Evolutionary conservation across 2,113 vertebrate genomes (phyloP).

Genomic region (Megaptera novaeangliae): DNA sequence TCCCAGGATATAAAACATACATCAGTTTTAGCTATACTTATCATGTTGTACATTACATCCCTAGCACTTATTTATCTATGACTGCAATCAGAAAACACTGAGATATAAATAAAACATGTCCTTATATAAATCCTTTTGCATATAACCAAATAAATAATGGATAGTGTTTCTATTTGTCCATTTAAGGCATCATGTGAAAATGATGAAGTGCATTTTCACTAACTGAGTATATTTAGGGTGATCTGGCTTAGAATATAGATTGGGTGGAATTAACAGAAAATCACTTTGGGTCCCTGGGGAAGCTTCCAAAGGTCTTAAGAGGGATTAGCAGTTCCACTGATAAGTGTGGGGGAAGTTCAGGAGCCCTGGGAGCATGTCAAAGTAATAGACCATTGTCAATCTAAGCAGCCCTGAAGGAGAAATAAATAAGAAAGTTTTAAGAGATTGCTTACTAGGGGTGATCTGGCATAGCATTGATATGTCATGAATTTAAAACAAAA

Average conservation of each 20-base stretch:
- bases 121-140: background rate
- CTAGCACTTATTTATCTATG: too few relatives aligned
- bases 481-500: background rate
- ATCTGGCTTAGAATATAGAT: background rate
- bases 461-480: background rate
- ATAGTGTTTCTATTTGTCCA: background rate
- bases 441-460: background rate
- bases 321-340: background rate
- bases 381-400: background rate
- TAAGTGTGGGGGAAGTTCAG: fast-evolving
- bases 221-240: background rate
- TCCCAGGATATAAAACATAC: too few relatives aligned
- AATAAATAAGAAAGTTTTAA: background rate
- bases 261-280: background rate
- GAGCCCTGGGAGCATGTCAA: background rate
- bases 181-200: background rate
- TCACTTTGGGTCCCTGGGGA: background rate
- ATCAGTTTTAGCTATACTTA: too few relatives aligned
- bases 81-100: background rate
- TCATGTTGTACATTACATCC: too few relatives aligned
- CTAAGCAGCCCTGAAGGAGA: background rate
- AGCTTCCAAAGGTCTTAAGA: background rate
- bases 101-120: background rate
- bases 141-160: background rate
- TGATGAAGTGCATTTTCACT: background rate